Evolutionary conservation across 1,140 invertebrate genomes (phyloP).

Genomic region (Grapholita molesta): DNA sequence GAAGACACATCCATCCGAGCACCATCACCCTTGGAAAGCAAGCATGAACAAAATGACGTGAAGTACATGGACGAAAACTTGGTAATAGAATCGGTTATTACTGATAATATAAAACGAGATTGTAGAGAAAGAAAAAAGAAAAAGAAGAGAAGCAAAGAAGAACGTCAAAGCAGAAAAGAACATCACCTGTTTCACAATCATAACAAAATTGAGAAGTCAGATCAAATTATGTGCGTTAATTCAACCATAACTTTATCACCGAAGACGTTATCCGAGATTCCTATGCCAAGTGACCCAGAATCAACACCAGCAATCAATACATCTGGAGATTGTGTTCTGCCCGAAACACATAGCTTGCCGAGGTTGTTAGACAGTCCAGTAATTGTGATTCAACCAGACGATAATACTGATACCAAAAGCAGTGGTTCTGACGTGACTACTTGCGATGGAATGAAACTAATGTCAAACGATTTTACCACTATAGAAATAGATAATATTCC

Average conservation of each 20-base stretch:
- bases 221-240: slow-evolving; percentile 38
- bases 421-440: slow-evolving; percentile 35
- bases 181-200: slow-evolving; percentile 83
- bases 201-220: slow-evolving; percentile 48
- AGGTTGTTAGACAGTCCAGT: slow-evolving; percentile 71
- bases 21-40: slow-evolving; percentile 59
- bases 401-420: slow-evolving; percentile 34
- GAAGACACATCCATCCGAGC: slow-evolving; percentile 47
- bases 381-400: slow-evolving; percentile 33
- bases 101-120: slow-evolving; percentile 28
- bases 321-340: slow-evolving; percentile 46
- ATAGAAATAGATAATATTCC: slow-evolving; percentile 54
- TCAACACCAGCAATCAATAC: slow-evolving; percentile 40
- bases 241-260: slow-evolving; percentile 39
- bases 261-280: slow-evolving; percentile 59
- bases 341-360: slow-evolving; percentile 69
- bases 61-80: slow-evolving; percentile 68
- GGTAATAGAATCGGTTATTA: slow-evolving; percentile 22
- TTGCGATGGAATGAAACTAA: slow-evolving; percentile 23
- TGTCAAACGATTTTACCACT: slow-evolving; percentile 5
- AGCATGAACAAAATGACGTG: slow-evolving; percentile 77
- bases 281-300: slow-evolving; percentile 53
- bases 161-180: slow-evolving; percentile 83
- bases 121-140: slow-evolving; percentile 89
- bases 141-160: slow-evolving; percentile 89